Evolutionary conservation across 2,888 invertebrate species (phyloP).

Genomic region (Temnothorax ravouxi): DNA sequence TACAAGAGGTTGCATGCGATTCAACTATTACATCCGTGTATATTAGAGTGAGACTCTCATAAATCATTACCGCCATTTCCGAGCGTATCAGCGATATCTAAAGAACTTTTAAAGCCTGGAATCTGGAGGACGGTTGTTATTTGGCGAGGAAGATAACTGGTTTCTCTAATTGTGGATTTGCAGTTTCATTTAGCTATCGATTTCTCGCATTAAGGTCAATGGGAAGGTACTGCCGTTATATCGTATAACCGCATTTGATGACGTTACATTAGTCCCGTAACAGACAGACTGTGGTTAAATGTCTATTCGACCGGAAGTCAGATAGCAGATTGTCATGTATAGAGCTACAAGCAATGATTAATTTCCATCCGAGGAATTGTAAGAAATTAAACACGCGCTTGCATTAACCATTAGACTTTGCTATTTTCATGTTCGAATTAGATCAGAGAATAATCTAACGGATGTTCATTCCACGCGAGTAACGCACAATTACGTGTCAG

Average conservation of each 20-base stretch:
- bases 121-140: constrained; percentile 35
- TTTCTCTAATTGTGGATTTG: constrained; percentile 67
- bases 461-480: background rate
- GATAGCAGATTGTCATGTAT: constrained; percentile 74
- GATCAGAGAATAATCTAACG: background rate
- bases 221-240: constrained; percentile 62
- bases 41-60: constrained; percentile 54
- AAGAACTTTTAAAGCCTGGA: constrained; percentile 43
- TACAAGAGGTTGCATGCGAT: constrained; percentile 61
- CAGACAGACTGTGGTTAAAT: constrained; percentile 75
- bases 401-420: background rate
- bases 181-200: constrained; percentile 66
- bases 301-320: constrained; percentile 72
- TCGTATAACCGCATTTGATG: constrained; percentile 68
- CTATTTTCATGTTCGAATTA: background rate
- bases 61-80: constrained; percentile 65
- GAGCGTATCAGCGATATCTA: constrained; percentile 30
- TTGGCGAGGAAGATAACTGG: constrained; percentile 48
- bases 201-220: constrained; percentile 60
- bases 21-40: constrained; percentile 58
- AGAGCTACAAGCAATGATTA: constrained; percentile 61
- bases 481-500: background rate
- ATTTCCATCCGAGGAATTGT: constrained; percentile 27
- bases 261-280: constrained; percentile 78
- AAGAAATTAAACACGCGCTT: constrained; percentile 21